Base-by-base conservation (phyloP, 2,888 invertebrate genomes). In the Rambutsinella grinnellia region DNA sequence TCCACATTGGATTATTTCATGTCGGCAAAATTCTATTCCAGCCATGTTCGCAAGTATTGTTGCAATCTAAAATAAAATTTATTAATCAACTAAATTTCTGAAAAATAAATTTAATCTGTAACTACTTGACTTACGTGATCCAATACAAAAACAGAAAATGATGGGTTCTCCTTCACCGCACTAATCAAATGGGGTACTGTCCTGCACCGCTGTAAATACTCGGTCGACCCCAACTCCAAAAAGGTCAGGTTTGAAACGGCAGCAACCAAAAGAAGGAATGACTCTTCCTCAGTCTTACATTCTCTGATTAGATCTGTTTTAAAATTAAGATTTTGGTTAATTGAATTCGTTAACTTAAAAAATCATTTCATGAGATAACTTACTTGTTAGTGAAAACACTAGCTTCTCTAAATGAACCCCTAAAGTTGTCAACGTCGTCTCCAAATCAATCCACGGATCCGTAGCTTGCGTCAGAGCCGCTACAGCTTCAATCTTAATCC, bases 391-490 rank as follows among this genome's bases (percentile, higher is more conserved):
- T 10, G 94, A 91, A 24, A 91, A 89, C 0, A 96, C 90, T 15
- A 96, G 89, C 28, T 89, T 88, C 80, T 92, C 90, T n/a, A 93
- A 89, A 84, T 93, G 93, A 13, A 92, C 89, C 79, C 92, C 91
- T 6, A 97, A 87, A n/a, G 94, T 93, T 1, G 90, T 89, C 21
- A 96, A 89, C 69, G 91, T 91, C 81, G 92, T 91, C 79, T 92
- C 92, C 5, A 92, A 91, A 56, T 94, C 90, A 58, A 94, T 91
- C 94, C 95, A 96, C 0, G 94, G 94, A 13, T 96, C 96, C 0
- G 96, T 97, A 84, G 97, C 93, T 88, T 97, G 97, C 0, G 96
- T 96, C 17, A 97, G 89, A 1, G 97, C 90, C 0, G 96, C 96
- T 6, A 95, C 93, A 0, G 95, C 95, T 86, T 97, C 97, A 10